Percentiles rank a stretch among this genome's conserved stretches.
Evolutionary conservation across 2,113 vertebrate species (phyloP).

Genomic region (Gnathonemus longibarbis): DNA sequence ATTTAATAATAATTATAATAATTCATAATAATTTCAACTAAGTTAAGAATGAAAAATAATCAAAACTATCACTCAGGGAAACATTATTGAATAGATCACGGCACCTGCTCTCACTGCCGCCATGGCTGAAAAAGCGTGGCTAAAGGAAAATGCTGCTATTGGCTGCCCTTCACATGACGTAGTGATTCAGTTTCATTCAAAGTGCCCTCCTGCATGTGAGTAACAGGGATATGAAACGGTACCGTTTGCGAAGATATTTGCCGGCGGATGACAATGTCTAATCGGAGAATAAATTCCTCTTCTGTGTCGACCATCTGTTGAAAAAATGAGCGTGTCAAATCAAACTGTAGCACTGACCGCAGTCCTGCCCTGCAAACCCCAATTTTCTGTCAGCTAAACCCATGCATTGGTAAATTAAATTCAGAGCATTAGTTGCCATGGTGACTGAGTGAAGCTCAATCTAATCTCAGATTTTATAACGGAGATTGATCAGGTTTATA

Average conservation of each 20-base stretch:
- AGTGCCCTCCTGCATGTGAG: too few relatives aligned
- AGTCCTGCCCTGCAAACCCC: background rate
- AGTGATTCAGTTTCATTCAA: too few relatives aligned
- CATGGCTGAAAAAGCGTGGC: too few relatives aligned
- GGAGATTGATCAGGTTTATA: background rate
- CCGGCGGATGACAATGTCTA: background rate
- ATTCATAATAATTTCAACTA: too few relatives aligned
- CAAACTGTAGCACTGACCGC: background rate
- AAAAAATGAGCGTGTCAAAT: background rate
- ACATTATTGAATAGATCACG: too few relatives aligned
- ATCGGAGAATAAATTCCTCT: background rate
- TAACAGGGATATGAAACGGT: background rate
- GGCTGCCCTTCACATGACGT: too few relatives aligned
- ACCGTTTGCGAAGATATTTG: background rate
- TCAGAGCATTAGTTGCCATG: background rate
- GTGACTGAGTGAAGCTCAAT: background rate
- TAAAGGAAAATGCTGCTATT: too few relatives aligned
- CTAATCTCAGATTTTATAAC: background rate
- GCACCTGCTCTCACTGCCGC: too few relatives aligned
- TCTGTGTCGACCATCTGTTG: background rate
- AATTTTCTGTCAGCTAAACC: background rate
- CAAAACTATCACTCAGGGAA: too few relatives aligned
- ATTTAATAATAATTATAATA: too few relatives aligned
- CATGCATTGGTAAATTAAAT: background rate
- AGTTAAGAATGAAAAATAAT: too few relatives aligned